Evolutionary conservation across 2,888 invertebrate species (phyloP).

Genomic region (Willowsia nigromaculata): DNA sequence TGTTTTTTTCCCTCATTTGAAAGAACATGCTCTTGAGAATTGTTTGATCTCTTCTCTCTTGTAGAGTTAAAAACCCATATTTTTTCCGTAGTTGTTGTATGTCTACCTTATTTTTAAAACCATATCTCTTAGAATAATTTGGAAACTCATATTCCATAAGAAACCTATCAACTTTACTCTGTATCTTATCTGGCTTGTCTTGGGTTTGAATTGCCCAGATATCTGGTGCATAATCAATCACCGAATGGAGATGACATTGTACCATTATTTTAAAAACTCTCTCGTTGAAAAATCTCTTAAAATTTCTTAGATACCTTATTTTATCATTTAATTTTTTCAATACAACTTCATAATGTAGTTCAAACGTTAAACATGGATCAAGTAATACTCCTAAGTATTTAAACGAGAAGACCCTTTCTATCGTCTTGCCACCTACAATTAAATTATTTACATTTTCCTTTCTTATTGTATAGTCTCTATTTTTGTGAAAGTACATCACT

Average conservation of each 20-base stretch:
- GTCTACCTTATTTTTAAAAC: too few species aligned
- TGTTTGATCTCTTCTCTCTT: too few species aligned
- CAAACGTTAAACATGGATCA: not conserved
- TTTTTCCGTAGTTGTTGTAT: too few species aligned
- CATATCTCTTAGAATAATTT: not conserved
- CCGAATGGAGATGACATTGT: not conserved
- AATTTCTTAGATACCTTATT: not conserved
- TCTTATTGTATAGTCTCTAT: not conserved
- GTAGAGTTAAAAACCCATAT: too few species aligned
- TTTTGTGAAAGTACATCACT: not conserved
- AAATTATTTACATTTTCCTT: not conserved
- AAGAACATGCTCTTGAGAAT: too few species aligned
- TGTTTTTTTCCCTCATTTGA: too few species aligned
- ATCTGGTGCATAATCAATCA: not conserved
- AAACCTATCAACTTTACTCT: not conserved
- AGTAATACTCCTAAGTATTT: not conserved
- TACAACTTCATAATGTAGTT: not conserved
- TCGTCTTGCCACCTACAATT: not conserved
- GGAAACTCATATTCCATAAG: not conserved
- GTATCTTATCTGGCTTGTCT: not conserved
- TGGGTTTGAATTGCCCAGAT: not conserved
- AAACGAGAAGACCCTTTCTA: not conserved
- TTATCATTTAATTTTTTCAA: not conserved
- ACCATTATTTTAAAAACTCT: not conserved
- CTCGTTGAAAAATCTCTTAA: not conserved